Evolutionary conservation across 2,113 vertebrate species (phyloP).

Genomic region (Chloropsis cyanopogon): DNA sequence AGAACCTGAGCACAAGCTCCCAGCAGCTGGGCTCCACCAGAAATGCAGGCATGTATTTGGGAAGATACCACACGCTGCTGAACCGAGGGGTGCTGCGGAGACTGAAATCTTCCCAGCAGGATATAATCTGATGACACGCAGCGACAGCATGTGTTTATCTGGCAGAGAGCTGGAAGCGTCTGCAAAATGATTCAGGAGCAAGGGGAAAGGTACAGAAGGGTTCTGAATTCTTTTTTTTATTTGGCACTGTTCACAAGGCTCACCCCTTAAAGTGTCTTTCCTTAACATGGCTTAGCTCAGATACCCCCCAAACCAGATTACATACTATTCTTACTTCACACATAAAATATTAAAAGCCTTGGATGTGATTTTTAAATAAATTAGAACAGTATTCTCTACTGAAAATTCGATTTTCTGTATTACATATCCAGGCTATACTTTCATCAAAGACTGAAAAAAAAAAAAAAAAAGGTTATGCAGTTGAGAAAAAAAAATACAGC

Average conservation of each 20-base stretch:
- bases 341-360: conserved; percentile 21
- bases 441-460: background rate
- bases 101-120: background rate
- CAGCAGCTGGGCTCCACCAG: conserved; percentile 68
- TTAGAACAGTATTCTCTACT: background rate
- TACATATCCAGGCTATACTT: background rate
- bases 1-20: conserved; percentile 69
- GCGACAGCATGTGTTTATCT: background rate
- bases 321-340: conserved; percentile 42
- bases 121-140: background rate
- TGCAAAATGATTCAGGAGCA: background rate
- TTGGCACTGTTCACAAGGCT: background rate
- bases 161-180: background rate
- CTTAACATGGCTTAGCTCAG: conserved; percentile 25
- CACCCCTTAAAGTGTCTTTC: conserved; percentile 13
- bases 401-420: background rate
- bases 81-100: conserved; percentile 41
- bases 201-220: background rate
- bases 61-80: conserved; percentile 78
- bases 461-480: background rate
- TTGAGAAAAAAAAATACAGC: background rate
- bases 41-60: conserved; percentile 68
- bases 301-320: conserved; percentile 56
- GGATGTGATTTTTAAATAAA: background rate
- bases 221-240: background rate